A percentile compares a stretch with the other conserved stretches of the same genome.
Conservation (phyloP, 2,113 vertebrate species). For the Chamaetylas fuelleborni region DNA sequence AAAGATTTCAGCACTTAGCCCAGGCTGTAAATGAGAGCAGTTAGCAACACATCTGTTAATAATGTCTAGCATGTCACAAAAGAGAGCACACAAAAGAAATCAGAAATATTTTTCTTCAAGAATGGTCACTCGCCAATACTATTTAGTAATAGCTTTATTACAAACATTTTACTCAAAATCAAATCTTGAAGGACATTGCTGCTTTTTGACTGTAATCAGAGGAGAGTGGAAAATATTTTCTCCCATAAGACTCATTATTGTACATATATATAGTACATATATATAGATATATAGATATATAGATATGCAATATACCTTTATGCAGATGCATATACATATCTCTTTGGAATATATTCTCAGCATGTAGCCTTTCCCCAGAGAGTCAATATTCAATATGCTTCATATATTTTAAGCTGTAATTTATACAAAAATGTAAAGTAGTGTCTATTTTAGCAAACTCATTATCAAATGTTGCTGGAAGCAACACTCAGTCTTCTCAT, state of each 20-base stretch:
- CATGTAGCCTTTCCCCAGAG: background rate
- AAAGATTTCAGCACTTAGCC: background rate
- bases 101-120: background rate
- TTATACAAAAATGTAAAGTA: background rate
- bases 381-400: background rate
- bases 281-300: too few species aligned
- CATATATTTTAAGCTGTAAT: background rate
- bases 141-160: background rate
- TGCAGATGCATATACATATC: rapidly evolving
- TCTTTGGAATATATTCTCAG: background rate
- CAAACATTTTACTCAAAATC: background rate
- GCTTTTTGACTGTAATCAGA: background rate
- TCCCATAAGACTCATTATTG: background rate
- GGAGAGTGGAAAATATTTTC: background rate
- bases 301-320: background rate
- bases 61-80: background rate
- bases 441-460: background rate
- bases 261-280: background rate
- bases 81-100: background rate
- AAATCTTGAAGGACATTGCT: background rate
- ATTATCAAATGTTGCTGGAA: background rate
- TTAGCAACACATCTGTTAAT: background rate
- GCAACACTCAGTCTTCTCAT: background rate
- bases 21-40: background rate
- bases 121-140: background rate